phyloP scores from a whole-genome alignment of 1,140 invertebrate genomes.

The Ganaspis sp. region DNA sequence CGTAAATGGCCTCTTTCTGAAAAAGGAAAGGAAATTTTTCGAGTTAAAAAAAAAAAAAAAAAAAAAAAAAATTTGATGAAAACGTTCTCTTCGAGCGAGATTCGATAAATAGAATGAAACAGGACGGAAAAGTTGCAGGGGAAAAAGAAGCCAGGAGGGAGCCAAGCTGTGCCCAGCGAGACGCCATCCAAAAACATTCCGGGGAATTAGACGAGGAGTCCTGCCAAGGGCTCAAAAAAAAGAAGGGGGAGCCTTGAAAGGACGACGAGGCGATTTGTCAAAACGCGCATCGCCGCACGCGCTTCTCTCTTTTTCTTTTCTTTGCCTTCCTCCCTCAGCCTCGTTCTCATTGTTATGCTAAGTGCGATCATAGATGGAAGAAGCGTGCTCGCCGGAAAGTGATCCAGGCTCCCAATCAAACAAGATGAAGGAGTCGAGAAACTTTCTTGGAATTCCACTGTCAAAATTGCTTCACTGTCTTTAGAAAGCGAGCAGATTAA shows the following conservation, averaged over 20 bases:
- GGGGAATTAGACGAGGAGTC: constrained; percentile 68
- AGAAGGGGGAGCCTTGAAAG: constrained; percentile 43
- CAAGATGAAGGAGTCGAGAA: not conserved
- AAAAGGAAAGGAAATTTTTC: not conserved
- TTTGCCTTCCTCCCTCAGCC: constrained; percentile 39
- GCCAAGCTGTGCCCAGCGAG: constrained; percentile 70
- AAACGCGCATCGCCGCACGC: constrained; percentile 60
- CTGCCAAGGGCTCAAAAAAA: constrained; percentile 58
- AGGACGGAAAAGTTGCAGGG: constrained; percentile 36
- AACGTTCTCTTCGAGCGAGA: constrained; percentile 15
- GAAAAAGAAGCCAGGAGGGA: constrained; percentile 55
- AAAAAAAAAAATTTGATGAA: not conserved
- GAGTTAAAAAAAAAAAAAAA: too few species aligned
- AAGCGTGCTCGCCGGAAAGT: not conserved
- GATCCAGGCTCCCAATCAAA: constrained; percentile 17
- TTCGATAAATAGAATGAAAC: constrained; percentile 10
- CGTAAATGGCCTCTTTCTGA: not conserved
- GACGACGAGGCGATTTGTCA: constrained; percentile 66
- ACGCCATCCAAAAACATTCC: constrained; percentile 69
- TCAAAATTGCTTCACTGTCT: not conserved
- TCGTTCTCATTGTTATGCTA: constrained; percentile 67
- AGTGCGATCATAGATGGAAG: constrained; percentile 58
- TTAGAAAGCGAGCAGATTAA: not conserved
- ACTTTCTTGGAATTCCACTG: constrained; percentile 13
- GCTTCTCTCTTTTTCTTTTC: constrained; percentile 41